Conservation (phyloP, 2,113 vertebrate genomes). For the Ameiurus melas region DNA sequence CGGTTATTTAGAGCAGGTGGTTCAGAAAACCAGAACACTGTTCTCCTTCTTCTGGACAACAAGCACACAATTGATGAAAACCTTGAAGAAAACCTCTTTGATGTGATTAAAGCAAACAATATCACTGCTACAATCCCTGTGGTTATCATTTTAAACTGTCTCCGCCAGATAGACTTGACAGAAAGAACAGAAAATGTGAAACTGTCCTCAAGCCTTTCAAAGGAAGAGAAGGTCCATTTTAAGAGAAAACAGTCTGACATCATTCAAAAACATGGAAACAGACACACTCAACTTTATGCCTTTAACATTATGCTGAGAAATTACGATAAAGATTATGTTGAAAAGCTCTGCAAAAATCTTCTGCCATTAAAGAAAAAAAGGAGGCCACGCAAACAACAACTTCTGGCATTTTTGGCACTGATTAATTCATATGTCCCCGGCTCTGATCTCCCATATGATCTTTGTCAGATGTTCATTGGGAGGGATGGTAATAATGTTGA, state of each 20-base stretch:
- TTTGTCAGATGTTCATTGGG: slow-evolving; percentile 58
- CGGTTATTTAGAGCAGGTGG: slow-evolving; percentile 35
- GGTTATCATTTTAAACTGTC: slow-evolving; percentile 44
- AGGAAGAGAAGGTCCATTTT: not conserved
- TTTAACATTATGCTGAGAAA: slow-evolving; percentile 56
- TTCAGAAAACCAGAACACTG: slow-evolving; percentile 47
- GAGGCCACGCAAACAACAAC: slow-evolving; percentile 4
- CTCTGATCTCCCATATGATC: slow-evolving; percentile 45
- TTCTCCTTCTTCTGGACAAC: slow-evolving; percentile 56
- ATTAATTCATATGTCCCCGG: slow-evolving; percentile 52
- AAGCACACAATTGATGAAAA: not conserved
- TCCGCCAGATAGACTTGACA: not conserved
- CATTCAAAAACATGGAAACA: not conserved
- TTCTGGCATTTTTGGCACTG: slow-evolving; percentile 58
- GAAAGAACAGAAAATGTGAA: not conserved
- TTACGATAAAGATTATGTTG: not conserved
- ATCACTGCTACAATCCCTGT: not conserved
- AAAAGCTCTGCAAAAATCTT: not conserved
- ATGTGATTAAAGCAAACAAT: not conserved
- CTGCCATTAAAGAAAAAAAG: rapidly evolving
- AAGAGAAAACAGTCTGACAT: not conserved
- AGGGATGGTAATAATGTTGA: not conserved
- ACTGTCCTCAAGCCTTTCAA: not conserved
- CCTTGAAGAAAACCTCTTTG: slow-evolving; percentile 35
- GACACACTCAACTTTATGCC: slow-evolving; percentile 38